A percentile compares a stretch with the other conserved stretches of the same genome.
These are phyloP conservation scores for Zonotrichia leucophrys DNA, from an alignment of 2,113 vertebrate species.

Conservation along the genomic window DNA sequence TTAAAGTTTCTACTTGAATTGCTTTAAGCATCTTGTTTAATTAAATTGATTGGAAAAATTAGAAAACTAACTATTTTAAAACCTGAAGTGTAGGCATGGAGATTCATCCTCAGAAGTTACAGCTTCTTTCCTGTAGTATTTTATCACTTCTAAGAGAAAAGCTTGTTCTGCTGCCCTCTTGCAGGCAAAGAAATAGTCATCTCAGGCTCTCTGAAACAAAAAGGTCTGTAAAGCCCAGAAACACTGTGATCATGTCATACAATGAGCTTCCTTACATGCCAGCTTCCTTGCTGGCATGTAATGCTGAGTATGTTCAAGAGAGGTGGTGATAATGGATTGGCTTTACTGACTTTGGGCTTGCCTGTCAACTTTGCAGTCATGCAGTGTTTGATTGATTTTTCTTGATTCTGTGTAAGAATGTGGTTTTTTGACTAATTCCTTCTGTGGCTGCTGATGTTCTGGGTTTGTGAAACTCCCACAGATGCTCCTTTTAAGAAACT, in stretches of 20 bases:
- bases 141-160: background rate
- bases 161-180: background rate
- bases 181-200: background rate
- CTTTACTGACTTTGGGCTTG: background rate
- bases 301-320: background rate
- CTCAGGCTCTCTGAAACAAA: background rate
- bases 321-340: background rate
- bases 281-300: background rate
- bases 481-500: background rate
- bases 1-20: background rate
- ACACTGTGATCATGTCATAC: background rate
- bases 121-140: background rate
- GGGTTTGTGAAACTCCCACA: background rate
- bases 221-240: background rate
- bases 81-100: background rate
- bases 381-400: background rate
- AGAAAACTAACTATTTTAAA: background rate
- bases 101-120: background rate
- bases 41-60: background rate
- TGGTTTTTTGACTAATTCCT: background rate
- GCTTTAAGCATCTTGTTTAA: background rate
- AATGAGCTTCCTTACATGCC: too few relatives aligned
- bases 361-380: background rate
- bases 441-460: background rate
- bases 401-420: background rate